These are phyloP conservation scores for Cochlearius cochlearius DNA, from an alignment of 2,113 vertebrate genomes.

Conservation along the genomic window DNA sequence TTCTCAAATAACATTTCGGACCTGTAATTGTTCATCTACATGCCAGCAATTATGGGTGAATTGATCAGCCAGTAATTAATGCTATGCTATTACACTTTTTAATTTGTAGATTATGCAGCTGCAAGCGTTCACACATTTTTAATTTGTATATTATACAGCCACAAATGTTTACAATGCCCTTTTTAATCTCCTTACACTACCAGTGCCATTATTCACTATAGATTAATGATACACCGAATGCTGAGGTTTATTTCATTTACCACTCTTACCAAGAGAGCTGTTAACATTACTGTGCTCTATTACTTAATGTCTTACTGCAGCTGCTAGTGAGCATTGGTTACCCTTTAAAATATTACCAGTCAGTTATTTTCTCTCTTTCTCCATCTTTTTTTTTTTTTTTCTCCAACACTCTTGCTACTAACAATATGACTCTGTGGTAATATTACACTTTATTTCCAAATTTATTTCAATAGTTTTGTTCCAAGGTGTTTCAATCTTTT, in stretches of 20 bases:
- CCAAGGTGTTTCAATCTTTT: constrained; percentile 32
- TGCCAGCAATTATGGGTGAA: constrained; percentile 80
- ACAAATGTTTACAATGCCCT: constrained; percentile 89
- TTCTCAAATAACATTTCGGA: constrained; percentile 82
- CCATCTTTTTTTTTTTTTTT: neutral
- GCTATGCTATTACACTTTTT: constrained; percentile 83
- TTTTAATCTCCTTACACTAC: constrained; percentile 86
- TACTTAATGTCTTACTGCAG: constrained; percentile 81
- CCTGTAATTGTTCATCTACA: constrained; percentile 84
- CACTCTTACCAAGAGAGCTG: constrained; percentile 82
- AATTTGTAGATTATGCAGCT: constrained; percentile 88
- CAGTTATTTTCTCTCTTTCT: constrained; percentile 28
- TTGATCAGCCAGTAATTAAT: constrained; percentile 87
- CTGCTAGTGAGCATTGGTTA: constrained; percentile 79
- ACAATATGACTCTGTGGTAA: constrained; percentile 54
- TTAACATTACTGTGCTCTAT: constrained; percentile 83
- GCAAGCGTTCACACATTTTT: constrained; percentile 81
- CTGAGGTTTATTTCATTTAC: constrained; percentile 82
- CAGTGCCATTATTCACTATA: constrained; percentile 80
- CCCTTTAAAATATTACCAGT: constrained; percentile 77
- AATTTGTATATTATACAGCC: constrained; percentile 88
- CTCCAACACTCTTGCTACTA: constrained; percentile 21
- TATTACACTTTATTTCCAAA: constrained; percentile 64
- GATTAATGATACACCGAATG: constrained; percentile 80
- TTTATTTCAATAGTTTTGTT: constrained; percentile 56